Base-by-base conservation (phyloP, 1,140 invertebrate genomes). In the Diorhabda sublineata region DNA sequence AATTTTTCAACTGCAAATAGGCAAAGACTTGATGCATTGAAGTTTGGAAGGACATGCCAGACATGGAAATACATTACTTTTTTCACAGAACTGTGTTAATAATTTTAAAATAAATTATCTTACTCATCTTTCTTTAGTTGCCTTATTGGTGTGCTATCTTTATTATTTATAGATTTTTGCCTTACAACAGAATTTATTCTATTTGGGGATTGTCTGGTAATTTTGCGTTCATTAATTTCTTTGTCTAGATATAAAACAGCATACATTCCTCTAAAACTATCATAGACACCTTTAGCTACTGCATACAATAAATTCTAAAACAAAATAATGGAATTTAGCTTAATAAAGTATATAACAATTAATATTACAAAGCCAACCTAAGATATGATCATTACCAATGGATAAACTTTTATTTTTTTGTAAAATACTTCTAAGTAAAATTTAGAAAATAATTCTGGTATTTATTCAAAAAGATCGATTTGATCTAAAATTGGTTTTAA, bases 241-340 rank as follows among this genome's bases (percentile, higher is more conserved):
- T 88, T 89, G 78, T 91, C 89, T 80, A 91, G 84, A 79, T 88
- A 89, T 80, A 90, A 87, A 74, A 91, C 80, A 58, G 89, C 85
- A 61, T 87, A 80, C 68, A 87, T 86, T 69, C 91, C 91, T 73
- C 85, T 86, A 60, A 91, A 82, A 80, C 90, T 91, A 79, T 91
- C 90, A 66, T 86, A 79, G 73, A 89, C 84, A 2, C 91, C 91
- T 78, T 84, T 85, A 65, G 85, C 83, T 72, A 90, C 81, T 56
- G 89, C 87, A 75, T 84, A 80, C 56, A 85, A 79, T 78, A 90
- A 86, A 26, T 66, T 45, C 65, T 66, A 9, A 58, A 66, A 66
- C 42, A 3, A 8, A 42, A 45, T n/a, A 52, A 62, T n/a, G 56
- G 8, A 58, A 58, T 9, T 58, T 58, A 26, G 26, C 26, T 26